These are phyloP conservation scores for Drosophila planitibia DNA, from an alignment of 2,888 invertebrate species.

Conservation along the genomic window DNA sequence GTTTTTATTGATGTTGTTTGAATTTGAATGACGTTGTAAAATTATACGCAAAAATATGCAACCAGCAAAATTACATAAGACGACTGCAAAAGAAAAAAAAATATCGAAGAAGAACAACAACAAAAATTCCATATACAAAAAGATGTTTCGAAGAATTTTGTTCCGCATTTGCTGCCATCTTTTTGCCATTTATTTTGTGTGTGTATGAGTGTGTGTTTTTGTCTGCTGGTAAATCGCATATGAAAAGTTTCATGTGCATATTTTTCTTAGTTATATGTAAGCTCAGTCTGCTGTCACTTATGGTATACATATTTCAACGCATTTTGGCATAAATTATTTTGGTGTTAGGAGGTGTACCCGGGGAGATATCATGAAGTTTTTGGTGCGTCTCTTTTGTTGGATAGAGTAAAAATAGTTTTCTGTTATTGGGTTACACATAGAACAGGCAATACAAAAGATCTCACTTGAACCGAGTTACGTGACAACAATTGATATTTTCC, in stretches of 20 bases:
- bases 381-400: conserved; percentile 15
- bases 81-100: conserved; percentile 8
- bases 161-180: conserved; percentile 41
- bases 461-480: neutral
- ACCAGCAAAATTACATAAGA: conserved; percentile 25
- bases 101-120: conserved; percentile 1
- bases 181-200: conserved; percentile 28
- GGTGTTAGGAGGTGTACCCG: neutral
- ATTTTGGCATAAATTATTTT: conserved; percentile 35
- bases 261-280: conserved; percentile 44
- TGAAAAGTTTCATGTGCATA: conserved; percentile 69
- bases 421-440: neutral
- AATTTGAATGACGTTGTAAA: conserved; percentile 79
- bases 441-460: neutral
- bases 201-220: conserved; percentile 20
- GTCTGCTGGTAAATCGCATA: conserved; percentile 52
- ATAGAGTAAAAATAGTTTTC: conserved; percentile 35
- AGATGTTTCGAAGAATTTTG: conserved; percentile 30
- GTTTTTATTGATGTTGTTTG: conserved; percentile 77
- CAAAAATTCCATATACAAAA: conserved; percentile 21
- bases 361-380: conserved; percentile 2
- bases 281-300: conserved; percentile 18
- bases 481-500: neutral
- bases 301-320: conserved; percentile 20
- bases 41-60: conserved; percentile 75